A percentile compares a stretch with the other conserved stretches of the same genome.
Conservation (phyloP, 2,113 vertebrate genomes). For the Cromileptes altivelis region DNA sequence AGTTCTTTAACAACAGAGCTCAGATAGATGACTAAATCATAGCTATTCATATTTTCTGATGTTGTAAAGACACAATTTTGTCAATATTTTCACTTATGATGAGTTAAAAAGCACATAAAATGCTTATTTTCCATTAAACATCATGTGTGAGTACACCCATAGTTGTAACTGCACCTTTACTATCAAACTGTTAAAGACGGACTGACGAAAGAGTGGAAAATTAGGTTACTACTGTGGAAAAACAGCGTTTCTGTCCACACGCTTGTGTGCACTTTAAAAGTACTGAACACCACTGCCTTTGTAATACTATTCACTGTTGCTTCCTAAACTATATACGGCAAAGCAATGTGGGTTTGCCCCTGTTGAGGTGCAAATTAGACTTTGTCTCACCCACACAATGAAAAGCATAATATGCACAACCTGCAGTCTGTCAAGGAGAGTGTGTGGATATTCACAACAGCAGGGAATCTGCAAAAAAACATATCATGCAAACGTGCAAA, state of each 20-base stretch:
- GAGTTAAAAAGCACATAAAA: background rate
- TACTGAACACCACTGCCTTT: slow-evolving; percentile 43
- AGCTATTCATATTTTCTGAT: background rate
- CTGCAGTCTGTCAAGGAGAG: slow-evolving; percentile 33
- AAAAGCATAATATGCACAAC: slow-evolving; percentile 25
- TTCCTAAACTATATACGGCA: slow-evolving; percentile 31
- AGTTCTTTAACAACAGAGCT: background rate
- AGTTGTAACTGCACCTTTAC: background rate
- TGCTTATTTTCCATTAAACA: background rate
- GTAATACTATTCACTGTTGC: slow-evolving; percentile 27
- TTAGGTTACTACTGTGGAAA: slow-evolving; percentile 42
- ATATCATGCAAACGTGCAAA: background rate
- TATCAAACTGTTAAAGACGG: slow-evolving; percentile 8
- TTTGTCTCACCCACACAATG: slow-evolving; percentile 27
- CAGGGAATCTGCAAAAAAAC: background rate
- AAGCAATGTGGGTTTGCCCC: slow-evolving; percentile 27
- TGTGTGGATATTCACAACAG: background rate
- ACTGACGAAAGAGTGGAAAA: slow-evolving; percentile 32
- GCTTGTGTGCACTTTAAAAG: slow-evolving; percentile 33
- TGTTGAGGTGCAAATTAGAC: slow-evolving; percentile 69
- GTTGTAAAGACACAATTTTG: background rate
- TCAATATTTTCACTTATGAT: background rate
- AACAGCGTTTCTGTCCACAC: background rate
- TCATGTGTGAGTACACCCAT: background rate
- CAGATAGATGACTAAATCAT: background rate